Evolutionary conservation across 2,888 invertebrate genomes (phyloP).

Genomic region (Drosophila dives): DNA sequence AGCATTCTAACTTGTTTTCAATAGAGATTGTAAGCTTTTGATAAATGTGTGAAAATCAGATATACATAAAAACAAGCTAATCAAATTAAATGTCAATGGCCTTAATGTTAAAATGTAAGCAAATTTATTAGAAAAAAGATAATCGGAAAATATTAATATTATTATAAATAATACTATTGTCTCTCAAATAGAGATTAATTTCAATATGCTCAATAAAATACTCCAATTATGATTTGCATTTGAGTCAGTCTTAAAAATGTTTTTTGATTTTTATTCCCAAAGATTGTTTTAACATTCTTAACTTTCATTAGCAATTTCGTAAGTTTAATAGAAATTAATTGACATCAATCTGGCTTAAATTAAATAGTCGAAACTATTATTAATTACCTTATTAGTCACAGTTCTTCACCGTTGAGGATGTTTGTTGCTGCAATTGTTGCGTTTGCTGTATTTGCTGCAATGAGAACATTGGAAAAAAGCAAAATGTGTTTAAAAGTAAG

Average conservation of each 20-base stretch:
- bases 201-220: neutral
- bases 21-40: constrained; percentile 5
- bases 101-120: constrained; percentile 2
- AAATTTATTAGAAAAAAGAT: constrained; percentile 8
- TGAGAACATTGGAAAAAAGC: neutral
- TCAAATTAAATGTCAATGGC: constrained; percentile 43
- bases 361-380: neutral
- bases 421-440: constrained; percentile 3
- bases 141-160: neutral
- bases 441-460: constrained; percentile 31
- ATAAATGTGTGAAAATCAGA: constrained; percentile 1
- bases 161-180: neutral
- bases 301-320: too few relatives aligned
- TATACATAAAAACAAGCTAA: constrained; percentile 30
- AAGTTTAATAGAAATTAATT: neutral
- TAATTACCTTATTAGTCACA: constrained; percentile 19
- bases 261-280: neutral
- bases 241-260: neutral
- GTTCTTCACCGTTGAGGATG: constrained; percentile 1
- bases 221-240: neutral
- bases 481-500: constrained; percentile 1
- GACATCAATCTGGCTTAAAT: neutral
- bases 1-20: constrained; percentile 1
- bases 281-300: neutral
- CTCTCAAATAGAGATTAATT: neutral